Percentiles rank a stretch among this genome's conserved stretches.
phyloP scores from a whole-genome alignment of 2,888 invertebrate species.

The Choreutis nemorana region DNA sequence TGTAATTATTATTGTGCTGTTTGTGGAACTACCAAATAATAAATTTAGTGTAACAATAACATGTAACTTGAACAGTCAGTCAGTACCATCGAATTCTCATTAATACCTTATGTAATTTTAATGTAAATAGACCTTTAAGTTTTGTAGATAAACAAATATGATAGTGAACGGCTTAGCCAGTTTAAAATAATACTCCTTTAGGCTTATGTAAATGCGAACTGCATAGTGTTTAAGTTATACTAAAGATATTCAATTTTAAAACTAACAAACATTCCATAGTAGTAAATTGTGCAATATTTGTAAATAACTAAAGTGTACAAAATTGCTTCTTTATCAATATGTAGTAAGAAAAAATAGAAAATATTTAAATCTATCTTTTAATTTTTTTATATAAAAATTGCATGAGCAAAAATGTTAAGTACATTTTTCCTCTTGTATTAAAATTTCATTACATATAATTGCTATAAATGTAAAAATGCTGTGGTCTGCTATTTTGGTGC shows the following conservation, averaged over 20 bases:
- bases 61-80: conserved; percentile 22
- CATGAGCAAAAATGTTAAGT: conserved; percentile 1
- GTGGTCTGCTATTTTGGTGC: conserved; percentile 47
- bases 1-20: conserved; percentile 55
- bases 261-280: conserved; percentile 55
- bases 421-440: conserved; percentile 13
- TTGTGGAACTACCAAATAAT: conserved; percentile 47
- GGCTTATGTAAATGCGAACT: too few relatives aligned
- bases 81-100: conserved; percentile 33
- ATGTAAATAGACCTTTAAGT: too few relatives aligned
- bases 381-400: conserved; percentile 1
- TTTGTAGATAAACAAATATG: too few relatives aligned
- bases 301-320: conserved; percentile 12
- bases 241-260: too few relatives aligned
- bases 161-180: too few relatives aligned
- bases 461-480: conserved; percentile 18
- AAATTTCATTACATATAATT: conserved; percentile 7
- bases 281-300: conserved; percentile 45
- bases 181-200: too few relatives aligned
- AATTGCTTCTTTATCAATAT: conserved; percentile 1
- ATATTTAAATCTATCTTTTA: too few relatives aligned
- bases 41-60: conserved; percentile 10
- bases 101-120: too few relatives aligned
- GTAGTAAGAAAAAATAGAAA: conserved; percentile 1
- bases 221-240: too few relatives aligned